Evolutionary conservation across 2,797 vertebrate species (phyloP).

Genomic region (Rhinella marina): DNA sequence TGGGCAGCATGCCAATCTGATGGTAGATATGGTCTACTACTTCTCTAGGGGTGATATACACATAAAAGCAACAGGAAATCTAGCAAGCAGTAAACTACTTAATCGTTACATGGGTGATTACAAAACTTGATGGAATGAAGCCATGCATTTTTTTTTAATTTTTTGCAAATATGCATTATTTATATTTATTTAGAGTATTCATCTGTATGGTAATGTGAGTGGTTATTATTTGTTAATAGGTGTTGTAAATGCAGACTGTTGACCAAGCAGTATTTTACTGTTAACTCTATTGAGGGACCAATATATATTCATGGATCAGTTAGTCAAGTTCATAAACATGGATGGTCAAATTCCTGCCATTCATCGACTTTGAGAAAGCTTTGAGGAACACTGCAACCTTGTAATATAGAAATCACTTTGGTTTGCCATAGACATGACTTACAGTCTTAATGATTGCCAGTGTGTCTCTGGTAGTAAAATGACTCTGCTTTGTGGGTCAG

Average conservation of each 20-base stretch:
- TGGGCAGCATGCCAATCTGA: constrained; percentile 48
- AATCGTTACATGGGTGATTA: constrained; percentile 14
- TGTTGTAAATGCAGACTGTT: background rate
- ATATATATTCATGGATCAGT: background rate
- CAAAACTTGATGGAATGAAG: constrained; percentile 20
- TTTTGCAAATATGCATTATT: background rate
- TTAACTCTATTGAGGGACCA: background rate
- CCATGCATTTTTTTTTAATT: background rate
- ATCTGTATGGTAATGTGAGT: background rate
- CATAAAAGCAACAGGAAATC: constrained; percentile 56
- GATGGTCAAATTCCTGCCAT: background rate
- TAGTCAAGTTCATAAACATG: background rate
- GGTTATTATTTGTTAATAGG: background rate
- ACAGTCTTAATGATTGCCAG: no score
- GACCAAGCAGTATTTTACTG: background rate
- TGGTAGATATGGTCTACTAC: constrained; percentile 39
- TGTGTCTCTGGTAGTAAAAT: no score
- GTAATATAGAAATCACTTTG: no score
- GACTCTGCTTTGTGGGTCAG: no score
- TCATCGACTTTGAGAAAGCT: background rate
- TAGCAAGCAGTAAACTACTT: constrained; percentile 35
- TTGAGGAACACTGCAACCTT: background rate
- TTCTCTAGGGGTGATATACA: constrained; percentile 55
- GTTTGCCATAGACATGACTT: background rate
- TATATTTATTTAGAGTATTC: constrained; percentile 25